These are phyloP conservation scores for Parasteatoda lunata DNA, from an alignment of 2,888 invertebrate species.

Conservation along the genomic window DNA sequence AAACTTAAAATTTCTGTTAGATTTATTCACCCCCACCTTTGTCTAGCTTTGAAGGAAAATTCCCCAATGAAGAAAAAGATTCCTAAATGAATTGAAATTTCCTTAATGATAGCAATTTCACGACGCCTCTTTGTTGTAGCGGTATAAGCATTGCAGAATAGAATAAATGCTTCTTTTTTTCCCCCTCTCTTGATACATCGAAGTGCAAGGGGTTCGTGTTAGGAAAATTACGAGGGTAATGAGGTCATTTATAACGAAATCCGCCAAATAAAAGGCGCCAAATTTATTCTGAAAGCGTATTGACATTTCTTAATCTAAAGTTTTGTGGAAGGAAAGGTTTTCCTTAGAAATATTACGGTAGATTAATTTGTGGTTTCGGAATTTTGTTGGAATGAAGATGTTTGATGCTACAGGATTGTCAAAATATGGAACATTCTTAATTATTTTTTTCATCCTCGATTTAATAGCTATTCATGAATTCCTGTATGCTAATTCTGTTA, in stretches of 20 bases:
- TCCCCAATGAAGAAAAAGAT: neutral
- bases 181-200: neutral
- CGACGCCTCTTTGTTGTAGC: neutral
- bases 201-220: neutral
- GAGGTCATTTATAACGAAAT: neutral
- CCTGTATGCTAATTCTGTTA: no score
- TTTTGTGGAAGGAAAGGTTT: no score
- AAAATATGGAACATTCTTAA: no score
- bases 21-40: neutral
- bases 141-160: neutral
- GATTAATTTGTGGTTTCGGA: no score
- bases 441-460: no score
- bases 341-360: no score
- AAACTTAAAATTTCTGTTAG: neutral
- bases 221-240: neutral
- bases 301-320: neutral
- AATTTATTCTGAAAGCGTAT: neutral
- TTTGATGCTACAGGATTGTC: no score
- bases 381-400: no score
- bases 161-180: neutral
- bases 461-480: no score
- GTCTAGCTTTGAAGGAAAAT: neutral
- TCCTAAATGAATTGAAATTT: neutral
- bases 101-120: constrained; percentile 1
- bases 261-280: neutral